phyloP scores from a whole-genome alignment of 2,797 vertebrate species.

The Micromesistius poutassou region DNA sequence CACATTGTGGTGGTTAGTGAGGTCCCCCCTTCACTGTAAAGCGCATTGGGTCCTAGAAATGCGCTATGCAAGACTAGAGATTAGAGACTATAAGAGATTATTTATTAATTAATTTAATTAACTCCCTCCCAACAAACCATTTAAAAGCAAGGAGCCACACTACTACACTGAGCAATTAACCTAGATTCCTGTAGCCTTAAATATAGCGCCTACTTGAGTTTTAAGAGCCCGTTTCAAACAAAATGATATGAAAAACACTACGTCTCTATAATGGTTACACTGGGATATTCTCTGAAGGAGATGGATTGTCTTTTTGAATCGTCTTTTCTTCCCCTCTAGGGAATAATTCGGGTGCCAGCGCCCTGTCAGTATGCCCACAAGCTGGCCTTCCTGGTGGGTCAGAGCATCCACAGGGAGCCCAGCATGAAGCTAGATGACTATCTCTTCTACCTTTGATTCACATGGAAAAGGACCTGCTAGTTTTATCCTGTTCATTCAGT shows the following conservation, averaged over 20 bases:
- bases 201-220: too few relatives aligned
- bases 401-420: slow-evolving; percentile 89
- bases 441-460: not conserved
- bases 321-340: slow-evolving; percentile 64
- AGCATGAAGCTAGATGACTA: slow-evolving; percentile 76
- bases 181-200: too few relatives aligned
- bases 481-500: not conserved
- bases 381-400: slow-evolving; percentile 91
- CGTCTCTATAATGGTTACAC: not conserved
- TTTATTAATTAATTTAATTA: too few relatives aligned
- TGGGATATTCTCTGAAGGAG: not conserved
- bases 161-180: too few relatives aligned
- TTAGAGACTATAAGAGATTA: too few relatives aligned
- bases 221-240: too few relatives aligned
- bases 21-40: too few relatives aligned
- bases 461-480: not conserved
- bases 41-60: too few relatives aligned
- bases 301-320: not conserved
- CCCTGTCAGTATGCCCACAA: slow-evolving; percentile 97
- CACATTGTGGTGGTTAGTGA: too few relatives aligned
- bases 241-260: not conserved
- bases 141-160: too few relatives aligned
- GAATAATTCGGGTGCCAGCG: slow-evolving; percentile 89
- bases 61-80: too few relatives aligned
- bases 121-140: too few relatives aligned